Conservation (phyloP, 2,113 vertebrate genomes). For the Cryptoleucopteryx plumbea region DNA sequence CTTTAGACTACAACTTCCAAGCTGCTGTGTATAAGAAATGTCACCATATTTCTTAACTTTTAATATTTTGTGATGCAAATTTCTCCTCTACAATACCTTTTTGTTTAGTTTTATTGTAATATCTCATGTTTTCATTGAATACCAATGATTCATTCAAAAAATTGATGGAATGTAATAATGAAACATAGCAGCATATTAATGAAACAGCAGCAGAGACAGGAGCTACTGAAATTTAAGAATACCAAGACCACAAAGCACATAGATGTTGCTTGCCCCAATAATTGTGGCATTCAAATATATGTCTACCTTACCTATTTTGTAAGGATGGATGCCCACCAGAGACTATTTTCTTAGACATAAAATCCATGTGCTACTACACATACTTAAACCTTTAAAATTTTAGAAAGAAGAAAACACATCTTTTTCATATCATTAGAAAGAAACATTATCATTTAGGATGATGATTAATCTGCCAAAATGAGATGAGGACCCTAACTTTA, state of each 20-base stretch:
- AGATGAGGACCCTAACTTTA: slow-evolving; percentile 57
- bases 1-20: slow-evolving; percentile 26
- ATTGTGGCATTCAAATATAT: background rate
- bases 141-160: background rate
- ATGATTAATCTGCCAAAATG: slow-evolving; percentile 54
- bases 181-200: background rate
- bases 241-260: background rate
- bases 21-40: background rate
- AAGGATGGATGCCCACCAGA: background rate
- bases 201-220: background rate
- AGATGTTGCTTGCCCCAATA: background rate
- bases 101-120: background rate
- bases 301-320: background rate
- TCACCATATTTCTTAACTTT: background rate
- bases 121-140: background rate
- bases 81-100: background rate
- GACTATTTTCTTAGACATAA: background rate
- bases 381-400: background rate
- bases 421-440: background rate
- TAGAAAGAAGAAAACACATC: background rate
- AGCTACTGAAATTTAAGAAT: background rate
- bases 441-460: background rate
- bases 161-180: background rate
- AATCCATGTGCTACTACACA: background rate
- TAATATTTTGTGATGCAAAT: background rate